Base-by-base conservation (phyloP, 2,797 vertebrate genomes). In the Xenopus petersii region DNA sequence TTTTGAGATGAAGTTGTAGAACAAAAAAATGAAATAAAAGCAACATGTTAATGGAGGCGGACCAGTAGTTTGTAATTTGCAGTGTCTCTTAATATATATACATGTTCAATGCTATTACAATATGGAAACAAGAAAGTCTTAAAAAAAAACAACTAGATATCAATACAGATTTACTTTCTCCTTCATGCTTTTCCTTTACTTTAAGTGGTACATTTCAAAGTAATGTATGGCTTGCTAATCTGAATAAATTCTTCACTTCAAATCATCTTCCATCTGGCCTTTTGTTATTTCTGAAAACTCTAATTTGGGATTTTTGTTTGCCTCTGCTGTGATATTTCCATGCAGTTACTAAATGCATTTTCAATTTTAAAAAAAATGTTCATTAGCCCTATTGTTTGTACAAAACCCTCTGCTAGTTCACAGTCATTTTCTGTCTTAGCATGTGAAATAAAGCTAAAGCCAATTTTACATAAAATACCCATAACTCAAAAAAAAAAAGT, bases 301-400 rank as follows among this genome's bases (percentile, higher is more conserved):
- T 21, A 64, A 73, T 56, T 75, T 64, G 16, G 36, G 17, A 63
- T 75, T 75, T 64, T 70, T 75, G 60, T 75, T 64, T 65, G 74
- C 47, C 64, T 64, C 48, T 54, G 47, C 47, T 64, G 63, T 64
- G 46, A 71, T 76, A 66, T 71, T 70, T 46, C 68, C 62, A 16
- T 71, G 63, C 70, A 71, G 33, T 66, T 26, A 59, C 69, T 76
- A 71, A 76, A 76, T 58, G 54, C 62, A 55, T 56, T 73, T 73
- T 73, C 63, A 70, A 21, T 21, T 21, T 71, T 67, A 51, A 66
- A 59, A 71, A 66, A 76, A 66, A 71, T 71, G 75, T 56, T 76
- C 68, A 76, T 76, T 76, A 76, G 62, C 30, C 51, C 63, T 51
- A 76, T 76, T 76, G 75, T 76, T 66, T 71, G 58, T 65, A 46